Conservation (phyloP, 2,797 vertebrate genomes). For the Pangasius krempfi region DNA sequence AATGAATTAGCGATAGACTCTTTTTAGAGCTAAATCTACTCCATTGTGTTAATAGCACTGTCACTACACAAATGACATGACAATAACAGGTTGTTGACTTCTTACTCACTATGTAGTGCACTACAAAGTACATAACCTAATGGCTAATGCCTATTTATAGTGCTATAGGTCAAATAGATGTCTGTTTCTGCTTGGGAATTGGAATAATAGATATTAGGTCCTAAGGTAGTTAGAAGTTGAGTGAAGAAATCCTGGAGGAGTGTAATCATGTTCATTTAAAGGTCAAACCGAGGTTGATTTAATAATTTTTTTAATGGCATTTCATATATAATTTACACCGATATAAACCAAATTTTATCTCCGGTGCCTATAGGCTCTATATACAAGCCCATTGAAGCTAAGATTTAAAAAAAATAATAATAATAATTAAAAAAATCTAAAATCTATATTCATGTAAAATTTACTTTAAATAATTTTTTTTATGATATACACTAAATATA, state of each 20-base stretch:
- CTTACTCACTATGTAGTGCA: not conserved
- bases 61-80: not conserved
- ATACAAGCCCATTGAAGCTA: not conserved
- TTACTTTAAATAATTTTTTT: not conserved
- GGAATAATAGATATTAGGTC: not conserved
- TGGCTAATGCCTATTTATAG: not conserved
- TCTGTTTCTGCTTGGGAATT: not conserved
- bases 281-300: not conserved
- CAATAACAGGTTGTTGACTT: not conserved
- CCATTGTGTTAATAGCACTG: not conserved
- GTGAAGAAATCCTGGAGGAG: not conserved
- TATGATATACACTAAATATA: not conserved
- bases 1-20: constrained; percentile 3
- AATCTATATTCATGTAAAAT: not conserved
- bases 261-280: not conserved
- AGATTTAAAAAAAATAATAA: not conserved
- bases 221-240: not conserved
- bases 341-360: not conserved
- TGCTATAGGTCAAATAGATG: not conserved
- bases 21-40: not conserved
- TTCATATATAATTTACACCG: not conserved
- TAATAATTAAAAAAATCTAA: not conserved
- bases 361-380: not conserved
- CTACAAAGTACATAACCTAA: not conserved
- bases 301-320: not conserved